phyloP scores from a whole-genome alignment of 2,888 invertebrate species.

The Osedax frankpressi region DNA sequence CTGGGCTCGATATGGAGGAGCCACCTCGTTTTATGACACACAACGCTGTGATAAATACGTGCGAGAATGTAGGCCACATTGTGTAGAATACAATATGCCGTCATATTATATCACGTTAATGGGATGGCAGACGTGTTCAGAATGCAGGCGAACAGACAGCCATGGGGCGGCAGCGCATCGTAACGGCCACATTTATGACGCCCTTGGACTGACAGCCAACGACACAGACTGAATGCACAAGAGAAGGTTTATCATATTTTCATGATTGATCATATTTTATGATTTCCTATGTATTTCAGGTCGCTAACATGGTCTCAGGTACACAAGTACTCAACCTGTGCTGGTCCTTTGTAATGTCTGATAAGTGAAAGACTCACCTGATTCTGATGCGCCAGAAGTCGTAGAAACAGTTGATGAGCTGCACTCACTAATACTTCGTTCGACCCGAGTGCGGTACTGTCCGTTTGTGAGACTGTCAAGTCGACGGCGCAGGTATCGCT shows the following conservation, averaged over 20 bases:
- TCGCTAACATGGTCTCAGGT: not conserved
- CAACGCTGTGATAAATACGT: not conserved
- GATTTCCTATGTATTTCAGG: slow-evolving; percentile 8
- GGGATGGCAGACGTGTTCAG: not conserved
- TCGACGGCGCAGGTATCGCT: slow-evolving; percentile 21
- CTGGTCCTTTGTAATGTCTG: not conserved
- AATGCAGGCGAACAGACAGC: not conserved
- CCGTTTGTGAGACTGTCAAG: slow-evolving; percentile 20
- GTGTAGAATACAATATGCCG: slow-evolving; percentile 6
- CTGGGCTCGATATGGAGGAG: not conserved
- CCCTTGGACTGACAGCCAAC: slow-evolving; percentile 3
- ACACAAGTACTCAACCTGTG: not conserved
- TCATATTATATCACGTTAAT: slow-evolving; percentile 10
- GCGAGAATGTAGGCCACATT: slow-evolving; percentile 9
- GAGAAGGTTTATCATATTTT: slow-evolving; percentile 6
- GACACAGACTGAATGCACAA: not conserved
- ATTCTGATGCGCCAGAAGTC: slow-evolving; percentile 3
- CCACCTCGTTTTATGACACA: slow-evolving; percentile 5
- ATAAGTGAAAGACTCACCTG: slow-evolving; percentile 6
- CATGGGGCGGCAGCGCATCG: not conserved
- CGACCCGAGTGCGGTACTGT: slow-evolving; percentile 21
- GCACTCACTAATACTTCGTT: slow-evolving; percentile 21
- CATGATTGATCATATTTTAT: not conserved
- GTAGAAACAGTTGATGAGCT: slow-evolving; percentile 14
- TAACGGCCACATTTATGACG: not conserved